Conservation (phyloP, 2,113 vertebrate species). For the Bujurquina vittata region DNA sequence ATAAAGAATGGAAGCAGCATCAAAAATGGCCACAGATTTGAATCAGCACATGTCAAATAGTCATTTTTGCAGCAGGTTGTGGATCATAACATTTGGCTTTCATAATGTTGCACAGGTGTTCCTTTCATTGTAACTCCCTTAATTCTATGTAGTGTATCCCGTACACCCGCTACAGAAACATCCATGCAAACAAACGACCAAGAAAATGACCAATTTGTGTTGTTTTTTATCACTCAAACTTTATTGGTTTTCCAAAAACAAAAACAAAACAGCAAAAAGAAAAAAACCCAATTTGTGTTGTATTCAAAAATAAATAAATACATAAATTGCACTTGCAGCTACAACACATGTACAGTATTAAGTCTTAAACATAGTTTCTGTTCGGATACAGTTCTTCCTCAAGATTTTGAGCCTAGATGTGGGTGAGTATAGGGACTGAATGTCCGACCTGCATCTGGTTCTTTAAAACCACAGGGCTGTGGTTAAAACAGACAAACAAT, state of each 20-base stretch:
- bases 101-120: background rate
- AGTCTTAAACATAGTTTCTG: background rate
- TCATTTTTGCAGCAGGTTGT: background rate
- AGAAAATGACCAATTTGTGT: background rate
- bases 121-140: background rate
- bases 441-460: constrained; percentile 36
- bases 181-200: background rate
- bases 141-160: background rate
- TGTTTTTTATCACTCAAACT: no score
- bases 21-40: background rate
- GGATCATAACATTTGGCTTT: background rate
- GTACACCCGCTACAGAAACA: background rate
- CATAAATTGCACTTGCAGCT: background rate
- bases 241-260: no score
- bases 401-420: constrained; percentile 2
- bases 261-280: no score
- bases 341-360: background rate
- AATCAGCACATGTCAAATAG: background rate
- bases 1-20: background rate
- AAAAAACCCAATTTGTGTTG: background rate
- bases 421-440: constrained; percentile 11
- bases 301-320: background rate
- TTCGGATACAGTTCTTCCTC: background rate
- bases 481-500: constrained; percentile 16
- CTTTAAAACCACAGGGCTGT: constrained; percentile 16